Conservation (phyloP, 2,113 vertebrate genomes). For the Muscicapa adusta region DNA sequence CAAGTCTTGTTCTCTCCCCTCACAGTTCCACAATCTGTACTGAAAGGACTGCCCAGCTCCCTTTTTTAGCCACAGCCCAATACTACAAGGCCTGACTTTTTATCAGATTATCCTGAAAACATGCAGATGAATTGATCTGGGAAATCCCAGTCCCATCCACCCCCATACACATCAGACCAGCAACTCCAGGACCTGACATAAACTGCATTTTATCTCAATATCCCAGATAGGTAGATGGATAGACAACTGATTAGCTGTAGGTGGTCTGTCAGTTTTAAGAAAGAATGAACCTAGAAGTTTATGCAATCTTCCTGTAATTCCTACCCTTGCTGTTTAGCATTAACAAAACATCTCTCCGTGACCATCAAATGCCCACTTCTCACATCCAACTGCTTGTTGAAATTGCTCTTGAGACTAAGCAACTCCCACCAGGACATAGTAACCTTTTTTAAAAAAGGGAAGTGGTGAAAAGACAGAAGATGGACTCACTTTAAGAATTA, state of each 20-base stretch:
- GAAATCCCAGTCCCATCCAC: background rate
- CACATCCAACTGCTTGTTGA: background rate
- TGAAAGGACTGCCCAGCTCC: background rate
- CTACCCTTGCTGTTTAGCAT: background rate
- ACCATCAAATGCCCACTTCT: background rate
- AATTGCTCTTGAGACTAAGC: background rate
- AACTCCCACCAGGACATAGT: background rate
- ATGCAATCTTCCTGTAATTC: background rate
- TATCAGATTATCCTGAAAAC: background rate
- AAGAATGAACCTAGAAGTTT: background rate
- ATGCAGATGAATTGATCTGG: background rate
- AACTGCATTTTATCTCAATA: background rate
- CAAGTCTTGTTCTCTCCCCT: background rate
- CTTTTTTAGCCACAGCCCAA: background rate
- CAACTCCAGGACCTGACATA: background rate
- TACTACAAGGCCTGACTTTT: background rate
- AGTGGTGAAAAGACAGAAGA: background rate
- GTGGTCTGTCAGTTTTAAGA: background rate
- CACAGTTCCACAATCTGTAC: background rate
- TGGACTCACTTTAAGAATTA: background rate
- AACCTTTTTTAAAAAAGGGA: background rate
- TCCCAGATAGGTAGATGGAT: background rate
- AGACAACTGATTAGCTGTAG: background rate
- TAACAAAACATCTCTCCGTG: background rate
- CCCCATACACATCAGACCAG: background rate